Evolutionary conservation across 2,888 invertebrate species (phyloP).

Genomic region (Ormyrus pomaceus): DNA sequence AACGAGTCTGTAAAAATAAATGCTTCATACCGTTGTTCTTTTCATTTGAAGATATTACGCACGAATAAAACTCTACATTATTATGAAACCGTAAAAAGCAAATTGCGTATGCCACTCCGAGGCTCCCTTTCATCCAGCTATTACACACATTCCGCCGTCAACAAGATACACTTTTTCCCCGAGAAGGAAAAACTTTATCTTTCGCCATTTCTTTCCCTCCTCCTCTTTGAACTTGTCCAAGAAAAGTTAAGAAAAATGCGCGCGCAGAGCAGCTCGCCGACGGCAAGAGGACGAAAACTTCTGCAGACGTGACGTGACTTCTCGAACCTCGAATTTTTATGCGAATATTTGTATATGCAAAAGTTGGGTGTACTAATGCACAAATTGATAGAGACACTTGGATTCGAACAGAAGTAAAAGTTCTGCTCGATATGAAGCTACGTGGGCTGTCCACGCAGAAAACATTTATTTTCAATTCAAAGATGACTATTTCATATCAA

Average conservation of each 20-base stretch:
- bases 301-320: constrained; percentile 23
- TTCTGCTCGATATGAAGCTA: too few species aligned
- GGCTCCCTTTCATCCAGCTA: not conserved
- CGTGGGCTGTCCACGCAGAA: too few species aligned
- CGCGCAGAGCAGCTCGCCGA: not conserved
- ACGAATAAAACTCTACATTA: not conserved
- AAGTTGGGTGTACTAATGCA: too few species aligned
- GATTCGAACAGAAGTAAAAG: too few species aligned
- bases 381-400: too few species aligned
- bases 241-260: constrained; percentile 27
- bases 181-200: not conserved
- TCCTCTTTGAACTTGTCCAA: not conserved
- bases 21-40: not conserved
- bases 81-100: not conserved
- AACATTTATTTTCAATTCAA: too few species aligned
- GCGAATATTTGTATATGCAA: too few species aligned
- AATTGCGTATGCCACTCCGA: not conserved
- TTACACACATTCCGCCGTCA: constrained; percentile 1
- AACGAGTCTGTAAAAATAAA: too few species aligned
- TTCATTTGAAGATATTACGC: not conserved
- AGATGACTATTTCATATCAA: too few species aligned
- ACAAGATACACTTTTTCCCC: not conserved
- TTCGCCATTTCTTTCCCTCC: not conserved
- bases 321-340: too few species aligned
- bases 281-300: constrained; percentile 10